Conservation (phyloP, 2,113 vertebrate genomes). For the Erythrocercus mccallii region DNA sequence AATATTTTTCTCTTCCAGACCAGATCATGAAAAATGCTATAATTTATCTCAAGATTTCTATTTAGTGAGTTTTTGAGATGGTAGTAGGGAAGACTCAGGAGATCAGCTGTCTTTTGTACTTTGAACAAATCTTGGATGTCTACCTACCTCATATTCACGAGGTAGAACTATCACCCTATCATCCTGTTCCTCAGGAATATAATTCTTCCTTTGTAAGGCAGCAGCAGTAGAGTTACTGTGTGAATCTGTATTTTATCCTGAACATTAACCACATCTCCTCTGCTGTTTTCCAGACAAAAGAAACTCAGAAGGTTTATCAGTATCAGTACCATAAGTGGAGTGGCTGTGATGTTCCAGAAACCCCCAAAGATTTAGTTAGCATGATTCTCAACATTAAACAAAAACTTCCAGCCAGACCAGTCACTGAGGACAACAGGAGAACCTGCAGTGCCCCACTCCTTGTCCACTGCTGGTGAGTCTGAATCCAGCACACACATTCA, state of each 20-base stretch:
- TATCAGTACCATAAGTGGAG: slow-evolving; percentile 87
- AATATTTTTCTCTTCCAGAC: not conserved
- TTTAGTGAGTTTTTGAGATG: not conserved
- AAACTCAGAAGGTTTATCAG: slow-evolving; percentile 79
- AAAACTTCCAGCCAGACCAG: slow-evolving; percentile 46
- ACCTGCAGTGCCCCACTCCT: slow-evolving; percentile 66
- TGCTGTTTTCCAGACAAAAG: slow-evolving; percentile 81
- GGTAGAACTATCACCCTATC: not conserved
- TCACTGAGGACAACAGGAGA: slow-evolving; percentile 22
- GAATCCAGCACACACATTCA: not conserved
- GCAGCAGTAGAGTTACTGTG: not conserved
- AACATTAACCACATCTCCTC: not conserved
- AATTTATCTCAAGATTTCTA: not conserved
- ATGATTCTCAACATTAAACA: slow-evolving; percentile 81
- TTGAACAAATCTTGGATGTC: not conserved
- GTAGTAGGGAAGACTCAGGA: not conserved
- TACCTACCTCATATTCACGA: not conserved
- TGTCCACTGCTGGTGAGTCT: slow-evolving; percentile 87
- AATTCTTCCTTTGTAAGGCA: not conserved
- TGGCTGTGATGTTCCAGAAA: slow-evolving; percentile 74
- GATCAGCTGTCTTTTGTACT: not conserved
- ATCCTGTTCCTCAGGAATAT: not conserved
- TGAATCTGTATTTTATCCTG: not conserved
- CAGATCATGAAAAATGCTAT: not conserved
- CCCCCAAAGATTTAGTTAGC: slow-evolving; percentile 74